A percentile compares a stretch with the other conserved stretches of the same genome.
Conservation (phyloP, 2,797 vertebrate species). For the Sebastes minor region DNA sequence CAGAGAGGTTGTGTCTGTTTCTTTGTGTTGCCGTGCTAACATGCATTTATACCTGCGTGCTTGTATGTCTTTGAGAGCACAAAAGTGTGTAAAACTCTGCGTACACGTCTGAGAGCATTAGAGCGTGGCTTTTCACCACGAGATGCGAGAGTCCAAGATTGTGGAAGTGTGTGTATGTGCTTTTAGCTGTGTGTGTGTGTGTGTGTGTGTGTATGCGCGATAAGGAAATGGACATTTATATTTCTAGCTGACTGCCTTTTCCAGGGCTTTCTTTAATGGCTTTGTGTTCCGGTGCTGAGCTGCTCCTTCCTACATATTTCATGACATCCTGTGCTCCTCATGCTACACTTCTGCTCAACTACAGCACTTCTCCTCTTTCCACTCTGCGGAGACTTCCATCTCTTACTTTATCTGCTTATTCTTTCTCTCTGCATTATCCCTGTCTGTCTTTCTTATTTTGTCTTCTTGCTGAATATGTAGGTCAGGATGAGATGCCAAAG, state of each 20-base stretch:
- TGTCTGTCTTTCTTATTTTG: neutral
- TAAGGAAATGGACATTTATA: constrained; percentile 67
- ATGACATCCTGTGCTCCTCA: constrained; percentile 75
- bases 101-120: constrained; percentile 27
- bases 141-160: neutral
- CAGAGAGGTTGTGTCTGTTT: neutral
- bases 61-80: constrained; percentile 20
- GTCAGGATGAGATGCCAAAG: constrained; percentile 39
- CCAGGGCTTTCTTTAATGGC: constrained; percentile 74
- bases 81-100: constrained; percentile 38
- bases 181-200: constrained; percentile 23
- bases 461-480: constrained; percentile 35
- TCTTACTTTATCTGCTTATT: constrained; percentile 22
- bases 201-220: constrained; percentile 1
- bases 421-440: neutral
- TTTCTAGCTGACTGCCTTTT: constrained; percentile 74
- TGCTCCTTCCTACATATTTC: constrained; percentile 79
- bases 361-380: constrained; percentile 46
- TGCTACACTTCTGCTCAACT: constrained; percentile 57
- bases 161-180: constrained; percentile 18
- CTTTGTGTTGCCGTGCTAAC: constrained; percentile 8
- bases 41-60: constrained; percentile 13
- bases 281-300: constrained; percentile 70
- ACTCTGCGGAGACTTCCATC: constrained; percentile 13
- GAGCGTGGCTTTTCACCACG: constrained; percentile 14